These are phyloP conservation scores for Lumbricus terrestris DNA, from an alignment of 2,888 invertebrate genomes.

Conservation along the genomic window DNA sequence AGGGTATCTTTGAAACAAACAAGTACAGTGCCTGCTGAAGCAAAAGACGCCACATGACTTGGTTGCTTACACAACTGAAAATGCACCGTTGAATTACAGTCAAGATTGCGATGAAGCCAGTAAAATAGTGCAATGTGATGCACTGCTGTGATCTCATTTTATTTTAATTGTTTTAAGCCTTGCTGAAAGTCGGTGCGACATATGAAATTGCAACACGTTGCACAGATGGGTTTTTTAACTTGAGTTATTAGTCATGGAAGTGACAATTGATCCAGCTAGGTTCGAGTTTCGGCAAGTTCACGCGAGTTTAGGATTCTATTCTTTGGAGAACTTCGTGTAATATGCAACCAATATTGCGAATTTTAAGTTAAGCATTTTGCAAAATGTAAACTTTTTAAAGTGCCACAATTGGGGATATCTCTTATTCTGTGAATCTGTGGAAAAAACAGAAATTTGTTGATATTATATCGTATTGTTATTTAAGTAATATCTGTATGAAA, in stretches of 20 bases:
- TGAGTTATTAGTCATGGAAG: not conserved
- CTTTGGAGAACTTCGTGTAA: not conserved
- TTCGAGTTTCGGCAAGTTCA: not conserved
- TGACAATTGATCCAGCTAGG: not conserved
- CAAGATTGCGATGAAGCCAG: not conserved
- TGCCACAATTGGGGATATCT: not conserved
- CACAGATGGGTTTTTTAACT: not conserved
- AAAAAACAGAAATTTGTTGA: too few relatives aligned
- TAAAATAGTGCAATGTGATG: not conserved
- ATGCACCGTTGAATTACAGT: not conserved
- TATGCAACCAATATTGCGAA: not conserved
- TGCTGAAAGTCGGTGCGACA: too few relatives aligned
- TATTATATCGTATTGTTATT: not conserved
- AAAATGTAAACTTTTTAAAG: not conserved
- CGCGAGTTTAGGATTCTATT: not conserved
- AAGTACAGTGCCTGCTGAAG: conserved; percentile 44
- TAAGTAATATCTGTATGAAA: not conserved
- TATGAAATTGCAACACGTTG: not conserved
- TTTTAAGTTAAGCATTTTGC: not conserved
- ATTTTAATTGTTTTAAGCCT: not conserved
- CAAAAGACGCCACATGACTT: not conserved
- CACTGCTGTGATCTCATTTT: not conserved
- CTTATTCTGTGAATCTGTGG: not conserved
- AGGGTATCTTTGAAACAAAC: conserved; percentile 53
- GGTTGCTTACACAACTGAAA: not conserved